Evolutionary conservation across 2,797 vertebrate genomes (phyloP), one percentile per base, ranked within the genome.

Genomic region (Crocodylus rhombifer): DNA sequence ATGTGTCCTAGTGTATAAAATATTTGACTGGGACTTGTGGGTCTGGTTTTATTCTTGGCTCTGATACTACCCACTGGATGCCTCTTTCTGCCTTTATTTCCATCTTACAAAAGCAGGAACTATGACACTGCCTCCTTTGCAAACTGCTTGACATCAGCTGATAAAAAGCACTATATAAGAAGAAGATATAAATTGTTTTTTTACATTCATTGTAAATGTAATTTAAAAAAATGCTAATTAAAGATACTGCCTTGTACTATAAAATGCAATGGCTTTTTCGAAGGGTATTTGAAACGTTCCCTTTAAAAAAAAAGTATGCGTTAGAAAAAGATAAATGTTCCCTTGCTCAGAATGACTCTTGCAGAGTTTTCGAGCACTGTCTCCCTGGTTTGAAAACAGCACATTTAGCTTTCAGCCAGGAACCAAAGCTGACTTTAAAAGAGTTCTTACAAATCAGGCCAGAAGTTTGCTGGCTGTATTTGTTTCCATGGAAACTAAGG

Each of bases 401-500:
- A 56, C 55, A 56, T 75, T 75, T 56, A 56, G 55, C 67, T 36
- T 4, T 33, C 80, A 86, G 82, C 42, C 1, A 16, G 1, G 55
- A 62, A 82, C 63, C 74, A 0, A 0, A 1, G 30, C 1, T 9
- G 69, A 61, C 17, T 33, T 77, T 83, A 6, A 60, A 77, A 79
- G 64, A 58, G 69, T 2, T 28, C 15, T 8, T 17, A 14, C 60
- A 77, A 23, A 61, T 18, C 80, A 1, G 8, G 42, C 30, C 0
- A 1, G 36, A 4, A 77, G 64, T 33, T 91, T 1, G 0, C 67
- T 16, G 81, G 17, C 85, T 84, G 80, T 86, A 0, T 1, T 7
- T 61, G 91, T 93, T 90, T 86, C 95, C 85, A 88, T 90, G 79
- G 92, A 30, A 96, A 91, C 92, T 58, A 61, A 71, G 88, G 33